Evolutionary conservation across 1,140 invertebrate genomes (phyloP), one percentile per base, ranked within the genome.

Genomic region (Macrobrachium nipponense): DNA sequence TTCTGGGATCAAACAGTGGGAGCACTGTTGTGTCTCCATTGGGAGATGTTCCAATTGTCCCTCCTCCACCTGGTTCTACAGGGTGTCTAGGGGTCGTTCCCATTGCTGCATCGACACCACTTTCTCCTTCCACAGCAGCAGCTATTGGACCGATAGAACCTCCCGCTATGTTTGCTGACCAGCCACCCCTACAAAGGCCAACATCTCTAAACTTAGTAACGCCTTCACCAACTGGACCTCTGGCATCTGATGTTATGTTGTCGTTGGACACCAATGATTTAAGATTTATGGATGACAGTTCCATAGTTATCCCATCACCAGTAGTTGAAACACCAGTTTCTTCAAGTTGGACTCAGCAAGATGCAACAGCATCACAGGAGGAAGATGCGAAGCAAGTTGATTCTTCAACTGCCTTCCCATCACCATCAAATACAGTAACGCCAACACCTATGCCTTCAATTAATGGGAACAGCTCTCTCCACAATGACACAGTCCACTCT

Each of bases 231-330:
- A 64, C 64, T 18, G 17, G 23, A 15, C 66, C 36, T 51, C 51
- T 51, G 0, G 27, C 68, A 1, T 75, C 62, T 20, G 87, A 88
- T 70, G 76, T 83, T 2, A 86, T 86, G 23, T 62, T 80, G 4
- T 73, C 82, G 0, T 62, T 96, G 89, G 95, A 97, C 90, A 94
- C 94, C 72, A 95, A 95, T 17, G 96, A 97, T 91, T 91, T 97
- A 61, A 93, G 95, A 20, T 97, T 94, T 90, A 97, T 97, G 96
- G 96, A 97, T 90, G 96, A 97, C 90, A 97, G 96, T 91, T 97
- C 96, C 10, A 93, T 97, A n/a, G 92, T 93, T 62, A 93, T 86
- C 51, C 82, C 89, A 23, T 83, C 89, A 27, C 75, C 84, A 2
- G 64, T 89, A 23, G 59, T 88, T 77, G 80, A 90, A 86, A 87